A percentile compares a stretch with the other conserved stretches of the same genome.
Conservation (phyloP, 2,113 vertebrate species). For the Bos indicus region DNA sequence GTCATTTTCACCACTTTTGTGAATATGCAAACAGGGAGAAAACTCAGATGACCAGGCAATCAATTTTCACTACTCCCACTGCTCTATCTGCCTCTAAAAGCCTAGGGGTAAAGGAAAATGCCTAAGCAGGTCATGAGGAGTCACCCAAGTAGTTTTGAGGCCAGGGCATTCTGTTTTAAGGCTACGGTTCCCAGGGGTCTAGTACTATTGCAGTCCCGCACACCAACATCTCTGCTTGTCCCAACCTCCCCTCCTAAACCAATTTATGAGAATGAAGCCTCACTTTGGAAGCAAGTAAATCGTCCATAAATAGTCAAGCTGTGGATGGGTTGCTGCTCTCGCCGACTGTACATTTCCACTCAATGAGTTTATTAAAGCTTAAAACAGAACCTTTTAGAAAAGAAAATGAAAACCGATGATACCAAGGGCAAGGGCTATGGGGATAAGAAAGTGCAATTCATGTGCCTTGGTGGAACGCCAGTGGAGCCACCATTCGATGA, state of each 20-base stretch:
- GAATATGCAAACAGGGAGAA: neutral
- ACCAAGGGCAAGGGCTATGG: neutral
- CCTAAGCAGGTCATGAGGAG: neutral
- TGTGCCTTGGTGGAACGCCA: slow-evolving; percentile 16
- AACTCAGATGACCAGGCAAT: neutral
- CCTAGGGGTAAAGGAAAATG: neutral
- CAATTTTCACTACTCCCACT: neutral
- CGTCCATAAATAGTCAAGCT: slow-evolving; percentile 5
- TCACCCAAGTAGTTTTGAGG: neutral
- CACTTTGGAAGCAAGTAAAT: slow-evolving; percentile 32
- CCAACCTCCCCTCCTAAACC: neutral
- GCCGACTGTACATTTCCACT: slow-evolving; percentile 29
- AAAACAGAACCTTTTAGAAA: slow-evolving; percentile 51
- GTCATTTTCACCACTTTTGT: neutral
- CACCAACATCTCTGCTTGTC: neutral
- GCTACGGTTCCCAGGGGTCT: neutral
- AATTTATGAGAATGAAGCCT: slow-evolving; percentile 10
- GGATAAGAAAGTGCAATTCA: slow-evolving; percentile 12
- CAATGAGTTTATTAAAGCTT: slow-evolving; percentile 24
- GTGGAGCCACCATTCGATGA: neutral
- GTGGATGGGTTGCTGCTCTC: neutral
- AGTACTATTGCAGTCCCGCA: neutral
- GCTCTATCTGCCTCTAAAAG: neutral
- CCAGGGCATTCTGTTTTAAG: neutral
- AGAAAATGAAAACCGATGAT: neutral